These are phyloP conservation scores for Zenarchopterus dispar DNA, from an alignment of 2,797 vertebrate genomes.

Conservation along the genomic window DNA sequence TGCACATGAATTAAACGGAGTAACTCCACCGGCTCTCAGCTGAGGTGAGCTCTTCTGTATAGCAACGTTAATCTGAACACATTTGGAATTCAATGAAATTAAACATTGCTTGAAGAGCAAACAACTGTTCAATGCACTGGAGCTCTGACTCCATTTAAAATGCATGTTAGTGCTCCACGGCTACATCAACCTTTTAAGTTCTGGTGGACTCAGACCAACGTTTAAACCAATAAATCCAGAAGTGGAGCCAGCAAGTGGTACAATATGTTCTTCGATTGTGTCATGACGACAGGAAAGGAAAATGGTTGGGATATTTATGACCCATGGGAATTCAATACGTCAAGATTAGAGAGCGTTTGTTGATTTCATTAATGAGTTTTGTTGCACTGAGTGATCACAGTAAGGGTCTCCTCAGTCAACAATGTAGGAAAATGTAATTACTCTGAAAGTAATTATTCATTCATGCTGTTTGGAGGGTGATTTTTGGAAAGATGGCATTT, in stretches of 20 bases:
- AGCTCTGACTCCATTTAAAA: not conserved
- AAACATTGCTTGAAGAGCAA: too few relatives aligned
- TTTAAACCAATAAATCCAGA: conserved; percentile 53
- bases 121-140: too few relatives aligned
- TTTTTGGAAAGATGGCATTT: conserved; percentile 42
- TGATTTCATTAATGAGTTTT: conserved; percentile 78
- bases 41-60: conserved; percentile 10
- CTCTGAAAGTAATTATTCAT: conserved; percentile 72
- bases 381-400: conserved; percentile 72
- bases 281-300: conserved; percentile 31
- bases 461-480: conserved; percentile 42
- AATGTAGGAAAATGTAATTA: conserved; percentile 76
- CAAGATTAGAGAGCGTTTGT: conserved; percentile 65
- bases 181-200: conserved; percentile 4
- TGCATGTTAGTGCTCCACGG: conserved; percentile 6
- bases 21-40: conserved; percentile 21
- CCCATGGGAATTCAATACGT: conserved; percentile 64
- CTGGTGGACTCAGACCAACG: conserved; percentile 19
- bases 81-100: too few relatives aligned
- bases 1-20: conserved; percentile 7
- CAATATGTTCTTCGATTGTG: conserved; percentile 51
- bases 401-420: conserved; percentile 68
- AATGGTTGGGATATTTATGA: conserved; percentile 59
- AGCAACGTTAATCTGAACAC: not conserved
- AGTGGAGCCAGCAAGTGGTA: conserved; percentile 46